Evolutionary conservation across 2,888 invertebrate genomes (phyloP).

Genomic region (Synergus japonicus): DNA sequence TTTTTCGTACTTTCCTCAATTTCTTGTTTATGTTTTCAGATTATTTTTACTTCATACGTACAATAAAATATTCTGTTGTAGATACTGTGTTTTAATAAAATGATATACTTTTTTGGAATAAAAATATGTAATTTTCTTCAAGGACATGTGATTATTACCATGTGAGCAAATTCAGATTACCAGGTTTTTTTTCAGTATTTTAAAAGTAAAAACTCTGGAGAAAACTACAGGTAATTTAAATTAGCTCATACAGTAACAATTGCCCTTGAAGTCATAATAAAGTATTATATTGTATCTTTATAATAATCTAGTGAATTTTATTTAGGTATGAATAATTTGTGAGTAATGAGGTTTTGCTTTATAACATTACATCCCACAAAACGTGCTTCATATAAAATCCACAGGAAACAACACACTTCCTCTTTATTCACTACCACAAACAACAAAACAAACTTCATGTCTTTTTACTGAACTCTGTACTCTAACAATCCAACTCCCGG

Average conservation of each 20-base stretch:
- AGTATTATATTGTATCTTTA: not conserved
- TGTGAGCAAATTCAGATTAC: too few relatives aligned
- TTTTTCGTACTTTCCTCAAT: too few relatives aligned
- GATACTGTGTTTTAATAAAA: not conserved
- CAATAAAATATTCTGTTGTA: conserved; percentile 8
- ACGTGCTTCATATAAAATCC: not conserved
- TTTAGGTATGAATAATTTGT: too few relatives aligned
- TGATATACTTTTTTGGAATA: not conserved
- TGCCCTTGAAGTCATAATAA: not conserved
- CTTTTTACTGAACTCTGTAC: not conserved
- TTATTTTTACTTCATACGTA: conserved; percentile 19
- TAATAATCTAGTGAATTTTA: too few relatives aligned
- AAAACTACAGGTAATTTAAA: too few relatives aligned
- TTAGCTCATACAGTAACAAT: too few relatives aligned
- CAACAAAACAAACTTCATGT: not conserved
- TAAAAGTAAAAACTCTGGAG: too few relatives aligned
- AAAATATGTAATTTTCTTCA: not conserved
- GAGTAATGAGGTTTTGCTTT: not conserved
- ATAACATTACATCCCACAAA: not conserved
- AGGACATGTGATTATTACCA: too few relatives aligned
- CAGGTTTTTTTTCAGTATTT: too few relatives aligned
- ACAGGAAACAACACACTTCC: not conserved
- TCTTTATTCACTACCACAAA: not conserved
- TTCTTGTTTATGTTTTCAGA: conserved; percentile 15
- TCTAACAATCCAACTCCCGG: not conserved